These are phyloP conservation scores for Araneus ventricosus DNA, from an alignment of 1,140 invertebrate genomes.

Conservation along the genomic window DNA sequence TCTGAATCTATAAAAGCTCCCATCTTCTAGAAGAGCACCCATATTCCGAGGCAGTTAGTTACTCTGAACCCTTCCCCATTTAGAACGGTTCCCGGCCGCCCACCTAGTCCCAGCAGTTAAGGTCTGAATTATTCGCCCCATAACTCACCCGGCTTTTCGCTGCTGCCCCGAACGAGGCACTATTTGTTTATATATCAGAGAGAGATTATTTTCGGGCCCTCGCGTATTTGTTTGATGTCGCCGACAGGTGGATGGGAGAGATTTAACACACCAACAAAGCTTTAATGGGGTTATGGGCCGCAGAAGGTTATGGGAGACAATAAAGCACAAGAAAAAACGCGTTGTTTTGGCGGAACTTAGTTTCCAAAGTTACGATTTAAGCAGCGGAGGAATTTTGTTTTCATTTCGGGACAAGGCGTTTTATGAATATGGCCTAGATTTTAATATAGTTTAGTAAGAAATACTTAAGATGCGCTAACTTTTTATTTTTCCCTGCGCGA, in stretches of 20 bases:
- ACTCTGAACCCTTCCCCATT: constrained; percentile 18
- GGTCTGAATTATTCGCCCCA: constrained; percentile 42
- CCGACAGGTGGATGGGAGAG: constrained; percentile 45
- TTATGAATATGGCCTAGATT: too few relatives aligned
- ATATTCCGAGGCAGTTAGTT: background rate
- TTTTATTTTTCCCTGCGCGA: too few relatives aligned
- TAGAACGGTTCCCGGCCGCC: background rate
- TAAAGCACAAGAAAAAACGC: background rate
- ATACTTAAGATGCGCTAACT: too few relatives aligned
- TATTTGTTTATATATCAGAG: constrained; percentile 58
- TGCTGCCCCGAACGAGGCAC: background rate
- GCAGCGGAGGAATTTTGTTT: too few relatives aligned
- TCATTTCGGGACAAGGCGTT: too few relatives aligned
- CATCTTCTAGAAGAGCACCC: background rate
- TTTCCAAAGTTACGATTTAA: background rate
- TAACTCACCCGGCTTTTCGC: constrained; percentile 20
- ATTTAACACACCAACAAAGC: constrained; percentile 31
- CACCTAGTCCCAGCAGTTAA: background rate
- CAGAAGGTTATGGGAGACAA: constrained; percentile 7
- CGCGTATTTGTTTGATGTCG: constrained; percentile 38
- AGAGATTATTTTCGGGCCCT: background rate
- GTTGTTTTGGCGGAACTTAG: background rate
- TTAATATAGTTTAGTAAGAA: too few relatives aligned
- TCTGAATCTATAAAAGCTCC: too few relatives aligned
- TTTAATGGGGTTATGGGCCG: constrained; percentile 22